Conservation (phyloP, 1,140 invertebrate species). For the Cherax quadricarinatus region DNA sequence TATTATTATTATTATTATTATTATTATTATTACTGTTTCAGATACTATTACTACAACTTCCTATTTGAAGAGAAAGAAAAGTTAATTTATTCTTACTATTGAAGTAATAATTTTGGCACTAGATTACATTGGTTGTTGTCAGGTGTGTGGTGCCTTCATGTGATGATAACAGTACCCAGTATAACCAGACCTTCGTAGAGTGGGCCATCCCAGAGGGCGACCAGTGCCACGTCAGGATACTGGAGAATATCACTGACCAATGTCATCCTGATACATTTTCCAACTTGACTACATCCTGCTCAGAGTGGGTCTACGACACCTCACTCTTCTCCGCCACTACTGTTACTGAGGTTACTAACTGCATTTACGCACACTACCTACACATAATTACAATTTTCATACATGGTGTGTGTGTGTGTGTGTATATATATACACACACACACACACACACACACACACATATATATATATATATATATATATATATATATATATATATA, state of each 20-base stretch:
- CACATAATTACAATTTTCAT: too few relatives aligned
- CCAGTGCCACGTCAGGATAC: conserved; percentile 7
- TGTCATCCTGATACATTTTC: conserved; percentile 29
- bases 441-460: too few relatives aligned
- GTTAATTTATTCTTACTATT: too few relatives aligned
- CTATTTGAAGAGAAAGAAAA: background rate
- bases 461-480: too few relatives aligned
- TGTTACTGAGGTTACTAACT: conserved; percentile 53
- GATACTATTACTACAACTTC: background rate
- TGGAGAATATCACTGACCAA: background rate
- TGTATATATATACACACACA: too few relatives aligned
- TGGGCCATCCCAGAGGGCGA: conserved; percentile 35
- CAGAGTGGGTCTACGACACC: conserved; percentile 56
- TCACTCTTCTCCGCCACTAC: conserved; percentile 62
- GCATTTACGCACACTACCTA: too few relatives aligned
- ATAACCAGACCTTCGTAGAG: conserved; percentile 39
- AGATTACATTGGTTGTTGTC: background rate
- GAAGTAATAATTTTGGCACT: too few relatives aligned
- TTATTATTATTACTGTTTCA: too few relatives aligned
- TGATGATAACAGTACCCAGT: conserved; percentile 32
- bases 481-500: too few relatives aligned
- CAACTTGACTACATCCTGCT: conserved; percentile 21
- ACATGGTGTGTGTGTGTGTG: too few relatives aligned
- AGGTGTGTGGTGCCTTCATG: conserved; percentile 66
- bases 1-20: too few relatives aligned